Conservation (phyloP, 2,888 invertebrate genomes). For the Kuschelorhynchus macadamiae region DNA sequence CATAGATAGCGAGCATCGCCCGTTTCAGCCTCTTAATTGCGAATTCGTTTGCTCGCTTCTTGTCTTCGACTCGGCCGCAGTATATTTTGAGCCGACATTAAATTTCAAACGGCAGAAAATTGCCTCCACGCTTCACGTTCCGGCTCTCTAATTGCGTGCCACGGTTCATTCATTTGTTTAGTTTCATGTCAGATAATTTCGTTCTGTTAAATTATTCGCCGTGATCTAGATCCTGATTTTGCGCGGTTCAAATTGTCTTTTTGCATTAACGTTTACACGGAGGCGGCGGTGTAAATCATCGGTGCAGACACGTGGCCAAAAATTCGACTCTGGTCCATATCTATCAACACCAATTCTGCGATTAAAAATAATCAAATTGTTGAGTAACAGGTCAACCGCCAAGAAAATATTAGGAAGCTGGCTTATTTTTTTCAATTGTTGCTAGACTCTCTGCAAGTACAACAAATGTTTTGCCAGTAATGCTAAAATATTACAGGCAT, state of each 20-base stretch:
- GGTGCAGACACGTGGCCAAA: no score
- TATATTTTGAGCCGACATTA: slow-evolving; percentile 26
- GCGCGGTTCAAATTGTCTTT: not conserved
- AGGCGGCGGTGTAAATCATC: no score
- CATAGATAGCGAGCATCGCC: slow-evolving; percentile 12
- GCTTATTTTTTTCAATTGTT: no score
- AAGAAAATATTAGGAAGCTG: no score
- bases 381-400: no score
- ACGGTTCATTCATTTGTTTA: slow-evolving; percentile 31
- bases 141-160: slow-evolving; percentile 33
- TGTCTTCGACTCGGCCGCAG: slow-evolving; percentile 23
- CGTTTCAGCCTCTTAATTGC: slow-evolving; percentile 35
- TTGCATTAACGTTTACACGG: not conserved
- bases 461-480: no score
- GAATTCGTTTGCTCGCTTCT: slow-evolving; percentile 24
- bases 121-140: slow-evolving; percentile 22
- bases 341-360: no score
- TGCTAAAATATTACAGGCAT: no score
- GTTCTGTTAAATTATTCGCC: slow-evolving; percentile 1
- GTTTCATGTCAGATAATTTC: slow-evolving; percentile 28
- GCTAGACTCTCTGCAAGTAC: no score
- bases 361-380: no score
- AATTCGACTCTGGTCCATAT: no score
- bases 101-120: slow-evolving; percentile 37
- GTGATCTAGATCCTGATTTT: slow-evolving; percentile 11